phyloP scores from a whole-genome alignment of 2,888 invertebrate genomes.

The Nineta flava region DNA sequence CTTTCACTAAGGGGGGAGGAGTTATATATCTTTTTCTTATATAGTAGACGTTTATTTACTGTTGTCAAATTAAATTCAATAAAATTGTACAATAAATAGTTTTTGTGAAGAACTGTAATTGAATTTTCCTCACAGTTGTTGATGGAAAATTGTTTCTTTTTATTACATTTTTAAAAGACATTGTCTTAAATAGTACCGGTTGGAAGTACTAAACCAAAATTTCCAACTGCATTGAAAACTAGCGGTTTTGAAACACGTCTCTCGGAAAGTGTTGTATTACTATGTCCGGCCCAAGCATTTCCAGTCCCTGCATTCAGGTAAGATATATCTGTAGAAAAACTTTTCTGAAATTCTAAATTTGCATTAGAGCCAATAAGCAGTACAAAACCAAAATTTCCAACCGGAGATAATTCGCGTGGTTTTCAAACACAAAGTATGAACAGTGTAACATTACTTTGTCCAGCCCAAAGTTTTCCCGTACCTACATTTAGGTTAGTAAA shows the following conservation, averaged over 20 bases:
- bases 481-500: conserved; percentile 49
- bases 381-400: conserved; percentile 43
- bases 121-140: too few species aligned
- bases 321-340: neutral
- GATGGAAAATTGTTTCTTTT: too few species aligned
- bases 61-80: too few species aligned
- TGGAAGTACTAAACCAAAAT: conserved; percentile 43
- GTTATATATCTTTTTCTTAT: too few species aligned
- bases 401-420: conserved; percentile 46
- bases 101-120: too few species aligned
- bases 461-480: conserved; percentile 61
- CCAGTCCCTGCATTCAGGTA: conserved; percentile 58
- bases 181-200: conserved; percentile 30
- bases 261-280: conserved; percentile 38
- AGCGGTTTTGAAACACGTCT: conserved; percentile 38
- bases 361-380: conserved; percentile 38
- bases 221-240: conserved; percentile 47
- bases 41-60: too few species aligned
- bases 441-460: conserved; percentile 50
- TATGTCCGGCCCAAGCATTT: conserved; percentile 56
- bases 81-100: too few species aligned
- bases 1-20: too few species aligned
- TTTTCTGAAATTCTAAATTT: neutral
- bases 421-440: conserved; percentile 33
- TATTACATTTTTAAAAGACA: too few species aligned